These are phyloP conservation scores for Syncerus caffer DNA, from an alignment of 2,797 vertebrate species.

Conservation along the genomic window DNA sequence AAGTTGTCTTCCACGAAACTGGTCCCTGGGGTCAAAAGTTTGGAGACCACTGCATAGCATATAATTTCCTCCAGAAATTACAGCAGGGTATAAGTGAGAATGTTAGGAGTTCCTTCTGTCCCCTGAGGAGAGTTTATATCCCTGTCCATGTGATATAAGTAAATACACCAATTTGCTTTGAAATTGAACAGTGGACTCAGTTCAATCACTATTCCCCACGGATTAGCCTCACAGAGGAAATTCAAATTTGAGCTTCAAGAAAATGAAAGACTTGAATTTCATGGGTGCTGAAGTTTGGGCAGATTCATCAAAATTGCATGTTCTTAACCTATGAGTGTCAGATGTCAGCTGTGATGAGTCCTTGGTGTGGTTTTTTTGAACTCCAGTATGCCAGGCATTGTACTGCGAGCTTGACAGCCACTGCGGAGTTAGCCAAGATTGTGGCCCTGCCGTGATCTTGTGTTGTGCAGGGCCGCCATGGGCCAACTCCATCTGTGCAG, in stretches of 20 bases:
- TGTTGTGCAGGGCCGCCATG: neutral
- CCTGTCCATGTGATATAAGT: neutral
- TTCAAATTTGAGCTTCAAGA: neutral
- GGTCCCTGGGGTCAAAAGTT: neutral
- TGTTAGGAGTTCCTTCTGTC: neutral
- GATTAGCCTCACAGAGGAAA: neutral
- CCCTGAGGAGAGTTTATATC: neutral
- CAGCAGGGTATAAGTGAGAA: neutral
- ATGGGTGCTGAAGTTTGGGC: neutral
- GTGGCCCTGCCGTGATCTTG: too few species aligned
- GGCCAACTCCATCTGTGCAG: neutral
- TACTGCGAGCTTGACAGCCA: neutral
- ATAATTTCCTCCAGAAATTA: neutral
- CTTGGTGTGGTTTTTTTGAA: neutral
- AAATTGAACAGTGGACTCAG: neutral
- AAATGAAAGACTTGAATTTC: constrained; percentile 1
- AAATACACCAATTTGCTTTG: neutral
- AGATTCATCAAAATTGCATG: neutral
- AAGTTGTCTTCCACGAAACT: neutral
- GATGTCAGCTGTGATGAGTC: neutral
- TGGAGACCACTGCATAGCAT: neutral
- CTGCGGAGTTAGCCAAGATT: neutral
- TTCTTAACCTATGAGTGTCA: neutral
- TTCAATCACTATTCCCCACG: neutral
- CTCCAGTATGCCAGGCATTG: neutral